A percentile compares a stretch with the other conserved stretches of the same genome.
Evolutionary conservation across 2,888 invertebrate genomes (phyloP).

Genomic region (Anodontia alba): DNA sequence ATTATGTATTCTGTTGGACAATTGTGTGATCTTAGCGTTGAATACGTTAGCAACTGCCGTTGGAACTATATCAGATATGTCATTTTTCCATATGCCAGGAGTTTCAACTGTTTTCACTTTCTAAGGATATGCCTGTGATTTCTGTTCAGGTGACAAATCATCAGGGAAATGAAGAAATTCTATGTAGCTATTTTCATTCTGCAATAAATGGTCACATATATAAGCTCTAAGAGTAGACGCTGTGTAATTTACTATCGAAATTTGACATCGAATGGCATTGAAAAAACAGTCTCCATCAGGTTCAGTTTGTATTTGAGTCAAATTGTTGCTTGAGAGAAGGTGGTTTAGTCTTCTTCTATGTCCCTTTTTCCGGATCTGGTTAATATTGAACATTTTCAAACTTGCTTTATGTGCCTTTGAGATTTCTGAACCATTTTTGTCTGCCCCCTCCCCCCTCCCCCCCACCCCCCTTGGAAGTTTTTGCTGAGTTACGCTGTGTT

Average conservation of each 20-base stretch:
- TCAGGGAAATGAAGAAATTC: not conserved
- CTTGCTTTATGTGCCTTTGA: not conserved
- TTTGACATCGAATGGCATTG: not conserved
- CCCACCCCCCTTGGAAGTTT: not conserved
- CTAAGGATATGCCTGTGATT: not conserved
- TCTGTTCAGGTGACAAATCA: not conserved
- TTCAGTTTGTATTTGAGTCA: not conserved
- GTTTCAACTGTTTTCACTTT: not conserved
- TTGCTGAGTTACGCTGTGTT: not conserved
- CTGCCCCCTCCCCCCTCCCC: no score
- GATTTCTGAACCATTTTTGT: not conserved
- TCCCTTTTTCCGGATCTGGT: not conserved
- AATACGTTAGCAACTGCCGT: not conserved
- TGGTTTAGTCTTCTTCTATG: slow-evolving; percentile 1
- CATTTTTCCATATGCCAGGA: not conserved
- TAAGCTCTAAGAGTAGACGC: not conserved
- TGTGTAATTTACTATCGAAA: not conserved
- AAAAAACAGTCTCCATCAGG: slow-evolving; percentile 10
- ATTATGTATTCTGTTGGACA: not conserved
- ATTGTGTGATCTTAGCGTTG: not conserved
- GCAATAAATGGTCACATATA: not conserved
- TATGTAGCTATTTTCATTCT: not conserved
- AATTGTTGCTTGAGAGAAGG: slow-evolving; percentile 8
- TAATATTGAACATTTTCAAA: not conserved
- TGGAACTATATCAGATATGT: slow-evolving; percentile 1